Evolutionary conservation across 2,888 invertebrate genomes (phyloP), one percentile per base, ranked within the genome.

Genomic region (Scrobipalpa costella): DNA sequence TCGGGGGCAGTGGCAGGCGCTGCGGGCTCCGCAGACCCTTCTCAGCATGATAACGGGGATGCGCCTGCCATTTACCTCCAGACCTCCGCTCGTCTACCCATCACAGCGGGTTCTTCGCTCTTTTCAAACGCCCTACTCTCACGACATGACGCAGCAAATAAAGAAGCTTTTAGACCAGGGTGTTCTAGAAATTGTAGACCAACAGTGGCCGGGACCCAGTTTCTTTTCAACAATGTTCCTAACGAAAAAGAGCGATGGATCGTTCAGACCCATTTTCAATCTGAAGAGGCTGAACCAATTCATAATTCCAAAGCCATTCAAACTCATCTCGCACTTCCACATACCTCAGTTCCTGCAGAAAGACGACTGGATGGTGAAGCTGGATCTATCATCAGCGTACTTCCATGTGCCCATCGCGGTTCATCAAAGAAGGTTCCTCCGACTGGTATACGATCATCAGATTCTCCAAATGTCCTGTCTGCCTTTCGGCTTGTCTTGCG

Each of bases 401-500:
- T 69, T 67, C 40, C 66, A 67, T 44, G 33, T 68, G 15, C 52
- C 61, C 13, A 63, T 69, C n/a, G 68, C 66, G 13, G n/a, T 61
- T 2, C 63, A 64, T 13, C 71, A 76, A 34, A 64, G 71, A 21
- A 59, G 62, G 47, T 68, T 68, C 47, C 65, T 75, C 13, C 65
- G 68, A 40, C 58, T 73, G n/a, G 38, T 67, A 2, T 73, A 71
- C 70, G 57, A 65, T 33, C 40, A 61, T 49, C 66, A 68, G 21
- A n/a, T 74, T 6, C 62, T 68, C 33, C 73, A 72, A 68, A 71
- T 72, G 69, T 70, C 71, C 21, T 68, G 72, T 64, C 68, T 72
- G 50, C 73, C 72, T 38, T 73, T 72, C 61, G 74, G 72, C 36
- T 67, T 73, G 27, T 67, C 69, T 58, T 67, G 68, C 57, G 73